These are phyloP conservation scores for Sitta europaea DNA, from an alignment of 2,113 vertebrate genomes.

Conservation along the genomic window DNA sequence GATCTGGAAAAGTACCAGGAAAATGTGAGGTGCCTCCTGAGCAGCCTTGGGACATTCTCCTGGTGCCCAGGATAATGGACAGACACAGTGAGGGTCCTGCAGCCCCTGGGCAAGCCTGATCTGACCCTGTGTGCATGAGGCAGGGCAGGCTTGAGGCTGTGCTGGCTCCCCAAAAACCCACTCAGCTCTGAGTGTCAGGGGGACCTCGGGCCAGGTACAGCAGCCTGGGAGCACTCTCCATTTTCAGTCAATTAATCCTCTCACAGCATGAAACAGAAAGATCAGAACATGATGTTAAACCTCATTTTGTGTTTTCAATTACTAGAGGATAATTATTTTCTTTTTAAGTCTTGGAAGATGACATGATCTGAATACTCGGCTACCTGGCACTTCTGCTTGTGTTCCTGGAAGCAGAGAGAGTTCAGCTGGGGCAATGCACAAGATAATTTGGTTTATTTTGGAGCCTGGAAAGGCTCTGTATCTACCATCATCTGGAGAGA, in stretches of 20 bases:
- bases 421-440: not conserved
- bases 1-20: not conserved
- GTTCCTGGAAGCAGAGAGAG: not conserved
- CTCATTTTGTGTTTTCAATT: constrained; percentile 60
- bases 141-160: not conserved
- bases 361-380: constrained; percentile 26
- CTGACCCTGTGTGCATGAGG: not conserved
- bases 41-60: not conserved
- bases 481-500: not conserved
- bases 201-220: not conserved
- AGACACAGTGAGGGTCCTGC: too few species aligned
- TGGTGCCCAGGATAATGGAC: not conserved
- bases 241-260: constrained; percentile 48
- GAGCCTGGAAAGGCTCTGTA: not conserved
- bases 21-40: not conserved
- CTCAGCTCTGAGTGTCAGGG: not conserved
- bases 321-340: constrained; percentile 55
- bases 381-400: not conserved
- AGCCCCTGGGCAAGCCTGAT: too few species aligned
- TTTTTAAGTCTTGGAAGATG: constrained; percentile 41
- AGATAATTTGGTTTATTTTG: not conserved
- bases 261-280: constrained; percentile 48
- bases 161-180: not conserved
- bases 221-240: constrained; percentile 23
- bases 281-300: constrained; percentile 43